Conservation (phyloP, 1,140 invertebrate genomes). For the Sitobion miscanthi region DNA sequence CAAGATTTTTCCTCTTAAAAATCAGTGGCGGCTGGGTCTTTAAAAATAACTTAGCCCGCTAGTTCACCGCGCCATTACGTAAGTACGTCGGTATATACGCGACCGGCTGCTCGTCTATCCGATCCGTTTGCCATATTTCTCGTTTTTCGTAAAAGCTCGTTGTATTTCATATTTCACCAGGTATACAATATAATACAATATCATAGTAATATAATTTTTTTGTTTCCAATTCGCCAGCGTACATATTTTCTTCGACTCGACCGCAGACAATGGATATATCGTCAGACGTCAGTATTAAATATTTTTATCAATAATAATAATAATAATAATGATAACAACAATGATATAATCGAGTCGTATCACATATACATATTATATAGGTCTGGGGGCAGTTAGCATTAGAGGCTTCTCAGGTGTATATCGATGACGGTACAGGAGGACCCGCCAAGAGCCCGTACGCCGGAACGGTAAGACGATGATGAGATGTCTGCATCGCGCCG, state of each 20-base stretch:
- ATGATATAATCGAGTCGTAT: neutral
- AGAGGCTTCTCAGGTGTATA: conserved; percentile 82
- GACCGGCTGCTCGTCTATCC: neutral
- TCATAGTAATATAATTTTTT: neutral
- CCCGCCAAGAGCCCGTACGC: conserved; percentile 77
- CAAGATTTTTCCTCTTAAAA: neutral
- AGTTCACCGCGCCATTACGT: neutral
- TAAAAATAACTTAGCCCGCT: conserved; percentile 40
- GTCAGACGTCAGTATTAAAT: conserved; percentile 43
- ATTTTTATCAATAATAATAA: neutral
- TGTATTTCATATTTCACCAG: neutral
- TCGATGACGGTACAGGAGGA: conserved; percentile 74
- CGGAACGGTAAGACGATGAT: conserved; percentile 73
- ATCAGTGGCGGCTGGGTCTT: neutral
- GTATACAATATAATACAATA: neutral
- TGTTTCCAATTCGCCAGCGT: neutral
- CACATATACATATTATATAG: conserved; percentile 62
- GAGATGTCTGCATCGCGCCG: neutral
- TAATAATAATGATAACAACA: neutral
- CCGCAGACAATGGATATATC: conserved; percentile 42
- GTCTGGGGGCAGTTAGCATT: conserved; percentile 83
- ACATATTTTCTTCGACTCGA: neutral
- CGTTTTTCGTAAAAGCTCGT: neutral
- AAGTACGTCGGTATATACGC: neutral
- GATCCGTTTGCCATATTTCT: neutral